Evolutionary conservation across 2,113 vertebrate species (phyloP).

Genomic region (Melanerpes formicivorus): DNA sequence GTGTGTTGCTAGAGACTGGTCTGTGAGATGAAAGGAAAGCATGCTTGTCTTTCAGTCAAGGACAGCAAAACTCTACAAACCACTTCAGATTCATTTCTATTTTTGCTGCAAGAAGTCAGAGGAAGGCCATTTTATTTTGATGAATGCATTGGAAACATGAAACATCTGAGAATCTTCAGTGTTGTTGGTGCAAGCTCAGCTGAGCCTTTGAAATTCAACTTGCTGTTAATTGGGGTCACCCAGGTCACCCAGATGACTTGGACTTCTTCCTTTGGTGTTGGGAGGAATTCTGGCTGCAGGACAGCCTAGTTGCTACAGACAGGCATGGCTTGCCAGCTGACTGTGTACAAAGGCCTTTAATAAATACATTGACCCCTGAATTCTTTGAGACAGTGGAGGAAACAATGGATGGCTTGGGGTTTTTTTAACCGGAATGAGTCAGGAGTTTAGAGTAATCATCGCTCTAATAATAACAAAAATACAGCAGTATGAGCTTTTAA

Average conservation of each 20-base stretch:
- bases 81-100: background rate
- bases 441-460: background rate
- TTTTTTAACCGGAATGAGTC: background rate
- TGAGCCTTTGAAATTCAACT: background rate
- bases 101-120: background rate
- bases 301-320: background rate
- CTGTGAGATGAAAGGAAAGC: too few species aligned
- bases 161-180: background rate
- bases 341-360: background rate
- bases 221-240: background rate
- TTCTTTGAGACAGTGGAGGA: background rate
- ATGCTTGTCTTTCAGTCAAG: background rate
- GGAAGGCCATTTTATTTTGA: background rate
- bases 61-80: background rate
- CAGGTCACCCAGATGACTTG: background rate
- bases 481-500: background rate
- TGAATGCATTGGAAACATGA: background rate
- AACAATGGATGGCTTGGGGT: background rate
- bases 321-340: background rate
- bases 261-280: background rate
- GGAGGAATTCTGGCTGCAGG: background rate
- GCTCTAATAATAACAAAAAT: background rate
- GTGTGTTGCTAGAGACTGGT: background rate
- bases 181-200: background rate
- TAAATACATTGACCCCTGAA: background rate